Percentiles rank a stretch among this genome's conserved stretches.
These are phyloP conservation scores for Macrophya alboannulata DNA, from an alignment of 2,888 invertebrate species.

Conservation along the genomic window DNA sequence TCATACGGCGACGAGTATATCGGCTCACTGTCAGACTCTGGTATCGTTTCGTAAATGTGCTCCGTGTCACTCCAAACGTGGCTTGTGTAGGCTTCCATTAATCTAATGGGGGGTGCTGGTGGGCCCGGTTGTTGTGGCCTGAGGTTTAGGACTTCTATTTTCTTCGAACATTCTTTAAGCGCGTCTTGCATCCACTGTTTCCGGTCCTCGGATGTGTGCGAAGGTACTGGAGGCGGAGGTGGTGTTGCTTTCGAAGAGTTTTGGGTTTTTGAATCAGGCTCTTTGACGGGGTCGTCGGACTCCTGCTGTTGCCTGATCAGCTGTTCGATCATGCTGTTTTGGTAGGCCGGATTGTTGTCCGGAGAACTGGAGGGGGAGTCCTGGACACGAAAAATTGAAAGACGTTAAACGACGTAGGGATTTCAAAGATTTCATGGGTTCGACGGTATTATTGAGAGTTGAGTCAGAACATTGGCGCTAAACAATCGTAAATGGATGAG, in stretches of 20 bases:
- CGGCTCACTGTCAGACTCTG: slow-evolving; percentile 84
- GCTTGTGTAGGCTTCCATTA: slow-evolving; percentile 74
- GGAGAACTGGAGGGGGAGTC: slow-evolving; percentile 72
- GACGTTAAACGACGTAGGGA: not conserved
- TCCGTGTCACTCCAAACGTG: slow-evolving; percentile 81
- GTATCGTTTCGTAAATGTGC: slow-evolving; percentile 86
- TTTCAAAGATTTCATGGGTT: not conserved
- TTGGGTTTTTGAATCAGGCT: slow-evolving; percentile 56
- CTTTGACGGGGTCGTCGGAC: slow-evolving; percentile 57
- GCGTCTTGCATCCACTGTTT: slow-evolving; percentile 74
- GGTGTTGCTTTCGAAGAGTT: slow-evolving; percentile 65
- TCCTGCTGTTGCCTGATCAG: slow-evolving; percentile 79
- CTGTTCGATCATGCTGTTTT: slow-evolving; percentile 81
- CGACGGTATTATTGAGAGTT: not conserved
- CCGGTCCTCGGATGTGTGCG: slow-evolving; percentile 74
- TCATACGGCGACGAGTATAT: slow-evolving; percentile 86
- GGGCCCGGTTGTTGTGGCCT: slow-evolving; percentile 70
- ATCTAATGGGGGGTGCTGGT: slow-evolving; percentile 71
- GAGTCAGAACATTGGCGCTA: not conserved
- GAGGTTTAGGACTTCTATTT: slow-evolving; percentile 69
- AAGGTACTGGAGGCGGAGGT: slow-evolving; percentile 76
- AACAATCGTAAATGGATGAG: slow-evolving; percentile 11
- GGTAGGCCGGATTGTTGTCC: slow-evolving; percentile 79
- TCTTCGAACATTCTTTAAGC: slow-evolving; percentile 73
- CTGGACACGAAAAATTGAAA: slow-evolving; percentile 60